Percentiles rank a stretch among this genome's conserved stretches.
These are phyloP conservation scores for Harpagifer antarcticus DNA, from an alignment of 2,797 vertebrate genomes.

Conservation along the genomic window DNA sequence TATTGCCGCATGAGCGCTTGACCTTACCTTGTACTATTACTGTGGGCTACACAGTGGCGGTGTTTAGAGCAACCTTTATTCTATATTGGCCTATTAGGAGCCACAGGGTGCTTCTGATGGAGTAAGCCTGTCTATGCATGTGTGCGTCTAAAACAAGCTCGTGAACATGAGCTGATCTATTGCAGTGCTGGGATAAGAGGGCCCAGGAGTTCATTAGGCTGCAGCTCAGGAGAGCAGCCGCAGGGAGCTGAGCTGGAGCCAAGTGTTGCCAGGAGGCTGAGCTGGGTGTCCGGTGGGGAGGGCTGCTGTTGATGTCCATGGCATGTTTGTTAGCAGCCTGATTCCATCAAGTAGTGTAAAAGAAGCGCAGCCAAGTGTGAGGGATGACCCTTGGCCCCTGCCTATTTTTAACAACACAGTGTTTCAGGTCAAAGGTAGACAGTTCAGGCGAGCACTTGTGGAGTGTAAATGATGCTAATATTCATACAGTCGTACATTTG, in stretches of 20 bases:
- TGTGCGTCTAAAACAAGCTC: slow-evolving; percentile 57
- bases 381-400: slow-evolving; percentile 72
- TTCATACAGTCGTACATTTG: slow-evolving; percentile 75
- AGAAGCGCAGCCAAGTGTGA: slow-evolving; percentile 78
- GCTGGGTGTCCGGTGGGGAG: slow-evolving; percentile 74
- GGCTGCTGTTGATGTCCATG: slow-evolving; percentile 83
- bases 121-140: slow-evolving; percentile 61
- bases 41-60: slow-evolving; percentile 60
- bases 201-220: slow-evolving; percentile 84
- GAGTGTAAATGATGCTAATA: slow-evolving; percentile 80
- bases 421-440: slow-evolving; percentile 79
- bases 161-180: slow-evolving; percentile 61
- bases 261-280: slow-evolving; percentile 83
- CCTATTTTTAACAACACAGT: slow-evolving; percentile 80
- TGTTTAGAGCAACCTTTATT: slow-evolving; percentile 74
- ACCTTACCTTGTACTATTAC: slow-evolving; percentile 67
- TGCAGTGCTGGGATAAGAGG: slow-evolving; percentile 75
- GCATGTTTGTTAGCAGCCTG: slow-evolving; percentile 86
- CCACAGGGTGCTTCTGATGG: slow-evolving; percentile 65
- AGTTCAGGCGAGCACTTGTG: slow-evolving; percentile 70
- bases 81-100: slow-evolving; percentile 78
- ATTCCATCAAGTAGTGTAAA: slow-evolving; percentile 84
- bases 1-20: slow-evolving; percentile 57
- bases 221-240: slow-evolving; percentile 80
- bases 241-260: slow-evolving; percentile 75